Base-by-base conservation (phyloP, 1,140 invertebrate species). In the Trachymyrmex septentrionalis region DNA sequence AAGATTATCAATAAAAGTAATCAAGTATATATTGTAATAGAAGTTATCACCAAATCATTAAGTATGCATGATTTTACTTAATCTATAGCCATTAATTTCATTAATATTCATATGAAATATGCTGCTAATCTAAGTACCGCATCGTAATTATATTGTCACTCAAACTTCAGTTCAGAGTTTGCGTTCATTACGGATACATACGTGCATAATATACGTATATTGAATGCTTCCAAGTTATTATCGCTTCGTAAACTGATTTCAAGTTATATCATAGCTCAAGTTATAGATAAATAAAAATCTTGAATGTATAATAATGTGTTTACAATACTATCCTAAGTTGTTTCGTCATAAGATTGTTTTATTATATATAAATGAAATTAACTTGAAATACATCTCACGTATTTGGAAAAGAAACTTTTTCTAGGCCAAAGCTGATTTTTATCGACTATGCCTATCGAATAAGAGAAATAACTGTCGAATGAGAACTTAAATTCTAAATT, bases 121-220 rank as follows among this genome's bases (percentile, higher is more conserved):
- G n/a, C 59, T 21, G 38, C 44, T 81, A 55, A 81, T 71, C 63
- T 69, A 14, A 69, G 48, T 34, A 16, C 44, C 30, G 27, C 64
- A 48, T 77, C 24, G 57, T 80, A 81, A 81, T 81, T 71, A 81
- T 38, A 81, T 81, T 69, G 64, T 69, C 64, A 21, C n/a, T 81
- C 64, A 55, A 81, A 81, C 77, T 81, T 81, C 4, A 14, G 30
- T 55, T 53, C 38, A 10, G 48, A 81, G 63, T 81, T 81, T 71
- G 64, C 30, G 63, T 81, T 38, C 21, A 69, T 53, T 69, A 34
- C 44, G 1, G 24, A 14, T 44, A 44, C 9, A 66, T 69, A 81
- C 77, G 30, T 69, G 63, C 64, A 12, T 69, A 53, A 30, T 69
- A 69, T 50, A 55, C 16, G 9, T 44, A 7, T 44, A 81, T 71